Evolutionary conservation across 1,140 invertebrate genomes (phyloP), one percentile per base, ranked within the genome.

Genomic region (Ips nitidus): DNA sequence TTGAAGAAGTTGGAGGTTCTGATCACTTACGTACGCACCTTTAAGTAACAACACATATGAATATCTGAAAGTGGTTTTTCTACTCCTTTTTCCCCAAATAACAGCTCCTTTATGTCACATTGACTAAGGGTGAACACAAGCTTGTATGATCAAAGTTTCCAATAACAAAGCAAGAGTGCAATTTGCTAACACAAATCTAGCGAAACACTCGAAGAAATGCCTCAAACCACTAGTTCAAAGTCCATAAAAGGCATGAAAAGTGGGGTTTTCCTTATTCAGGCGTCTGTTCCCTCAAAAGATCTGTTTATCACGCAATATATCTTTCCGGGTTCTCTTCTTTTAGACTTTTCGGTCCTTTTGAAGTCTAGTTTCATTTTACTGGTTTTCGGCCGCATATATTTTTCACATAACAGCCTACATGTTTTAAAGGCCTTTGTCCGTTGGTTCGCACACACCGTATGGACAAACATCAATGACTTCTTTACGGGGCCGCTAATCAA

Each of bases 241-340:
- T 62, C 52, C 47, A 57, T 41, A 69, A 69, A 62, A 50, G 53
- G n/a, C 50, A 50, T 47, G 43, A 67, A 58, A 50, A 66, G 53
- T 45, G 59, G 58, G 45, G 41, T 64, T 58, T 70, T 69, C 58
- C 43, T 56, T 65, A 70, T 70, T 59, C 56, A 57, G 45, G 63
- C 63, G 59, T 69, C 63, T 53, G 47, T 50, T 7, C 45, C 67
- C 47, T 47, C 47, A 59, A 70, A 56, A 65, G 61, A 58, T 62
- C 69, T 70, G 69, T 70, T 70, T 70, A 65, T 70, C 69, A 66
- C 69, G 62, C 61, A 70, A 70, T 70, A 70, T 70, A 57, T 70
- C 69, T 65, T 60, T 61, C 45, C 39, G 52, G 60, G 22, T 41
- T 38, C 59, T 41, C 50, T 39, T 7, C 55, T 47, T 69, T 50